Conservation (phyloP, 2,113 vertebrate species). For the Sinocyclocheilus maitianheensis region DNA sequence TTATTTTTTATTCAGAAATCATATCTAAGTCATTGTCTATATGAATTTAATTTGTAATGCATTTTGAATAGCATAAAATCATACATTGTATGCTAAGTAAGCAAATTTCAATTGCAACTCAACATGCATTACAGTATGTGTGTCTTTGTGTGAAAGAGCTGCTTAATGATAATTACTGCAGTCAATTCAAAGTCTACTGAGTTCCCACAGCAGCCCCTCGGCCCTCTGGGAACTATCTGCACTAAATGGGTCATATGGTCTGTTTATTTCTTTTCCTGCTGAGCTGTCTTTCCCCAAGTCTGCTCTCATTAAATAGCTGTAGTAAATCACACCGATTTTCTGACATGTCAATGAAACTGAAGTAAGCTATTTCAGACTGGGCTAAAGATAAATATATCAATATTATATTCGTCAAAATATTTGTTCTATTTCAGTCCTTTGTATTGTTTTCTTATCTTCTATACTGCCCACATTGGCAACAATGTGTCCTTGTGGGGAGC, state of each 20-base stretch:
- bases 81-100: background rate
- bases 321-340: conserved; percentile 4
- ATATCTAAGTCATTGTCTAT: too few relatives aligned
- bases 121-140: background rate
- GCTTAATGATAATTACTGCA: background rate
- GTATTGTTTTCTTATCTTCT: background rate
- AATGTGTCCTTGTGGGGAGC: background rate
- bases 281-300: conserved; percentile 52
- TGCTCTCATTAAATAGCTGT: conserved; percentile 28
- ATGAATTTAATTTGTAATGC: too few relatives aligned
- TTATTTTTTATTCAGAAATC: too few relatives aligned
- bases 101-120: background rate
- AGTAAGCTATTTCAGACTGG: background rate
- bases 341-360: conserved; percentile 3
- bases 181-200: background rate
- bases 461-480: background rate
- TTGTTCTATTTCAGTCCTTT: conserved; percentile 5
- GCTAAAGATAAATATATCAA: background rate
- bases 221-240: conserved; percentile 50
- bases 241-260: conserved; percentile 47
- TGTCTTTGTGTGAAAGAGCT: background rate
- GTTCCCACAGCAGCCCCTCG: conserved; percentile 36
- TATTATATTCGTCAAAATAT: background rate
- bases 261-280: conserved; percentile 54
- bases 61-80: background rate